These are phyloP conservation scores for Helleia helle DNA, from an alignment of 2,888 invertebrate species.

Conservation along the genomic window DNA sequence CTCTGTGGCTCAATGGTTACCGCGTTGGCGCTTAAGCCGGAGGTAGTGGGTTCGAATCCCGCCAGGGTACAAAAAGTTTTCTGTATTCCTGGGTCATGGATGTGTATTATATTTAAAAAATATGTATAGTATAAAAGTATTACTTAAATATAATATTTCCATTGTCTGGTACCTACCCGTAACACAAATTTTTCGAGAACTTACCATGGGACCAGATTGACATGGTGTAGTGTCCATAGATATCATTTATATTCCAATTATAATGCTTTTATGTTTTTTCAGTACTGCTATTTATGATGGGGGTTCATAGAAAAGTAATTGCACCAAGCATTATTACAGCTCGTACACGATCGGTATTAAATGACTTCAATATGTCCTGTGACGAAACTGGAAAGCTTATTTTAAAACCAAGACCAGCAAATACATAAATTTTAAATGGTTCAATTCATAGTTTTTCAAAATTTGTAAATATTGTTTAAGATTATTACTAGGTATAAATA, in stretches of 20 bases:
- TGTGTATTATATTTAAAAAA: too few relatives aligned
- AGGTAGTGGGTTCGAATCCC: too few relatives aligned
- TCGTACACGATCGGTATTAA: slow-evolving; percentile 89
- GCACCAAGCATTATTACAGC: slow-evolving; percentile 97
- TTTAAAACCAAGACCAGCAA: slow-evolving; percentile 87
- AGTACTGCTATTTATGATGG: slow-evolving; percentile 91
- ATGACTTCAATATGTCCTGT: slow-evolving; percentile 98
- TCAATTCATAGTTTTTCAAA: slow-evolving; percentile 3
- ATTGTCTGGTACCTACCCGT: too few relatives aligned
- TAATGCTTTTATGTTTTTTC: slow-evolving; percentile 28
- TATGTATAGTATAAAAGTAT: too few relatives aligned
- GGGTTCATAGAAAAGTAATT: slow-evolving; percentile 96
- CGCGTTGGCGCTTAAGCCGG: too few relatives aligned
- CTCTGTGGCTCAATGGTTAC: too few relatives aligned
- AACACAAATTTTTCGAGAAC: too few relatives aligned
- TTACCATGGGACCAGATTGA: too few relatives aligned
- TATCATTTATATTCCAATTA: background rate
- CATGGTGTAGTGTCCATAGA: too few relatives aligned
- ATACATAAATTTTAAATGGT: slow-evolving; percentile 26
- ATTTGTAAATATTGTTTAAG: slow-evolving; percentile 45
- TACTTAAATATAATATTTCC: too few relatives aligned
- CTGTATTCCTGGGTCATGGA: too few relatives aligned
- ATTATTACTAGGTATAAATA: slow-evolving; percentile 31
- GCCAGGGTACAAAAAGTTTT: too few relatives aligned
- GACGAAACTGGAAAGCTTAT: slow-evolving; percentile 97